phyloP scores from a whole-genome alignment of 1,140 invertebrate genomes.

The Maconellicoccus hirsutus region DNA sequence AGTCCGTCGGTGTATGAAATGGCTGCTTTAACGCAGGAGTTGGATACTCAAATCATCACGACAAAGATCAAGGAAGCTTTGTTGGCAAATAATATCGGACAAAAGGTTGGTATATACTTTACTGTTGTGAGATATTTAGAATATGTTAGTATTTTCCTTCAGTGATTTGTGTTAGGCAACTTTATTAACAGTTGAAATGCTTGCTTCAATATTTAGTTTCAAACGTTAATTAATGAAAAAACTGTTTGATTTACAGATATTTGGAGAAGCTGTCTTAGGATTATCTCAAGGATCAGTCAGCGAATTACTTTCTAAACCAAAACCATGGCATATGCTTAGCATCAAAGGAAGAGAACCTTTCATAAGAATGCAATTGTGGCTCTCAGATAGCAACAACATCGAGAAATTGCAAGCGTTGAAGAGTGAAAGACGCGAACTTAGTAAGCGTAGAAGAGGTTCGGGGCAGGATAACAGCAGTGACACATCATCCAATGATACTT shows the following conservation, averaged over 20 bases:
- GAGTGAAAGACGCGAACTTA: constrained; percentile 78
- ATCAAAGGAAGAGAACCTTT: constrained; percentile 97
- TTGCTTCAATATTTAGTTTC: no score
- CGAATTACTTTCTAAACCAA: constrained; percentile 92
- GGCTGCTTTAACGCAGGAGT: constrained; percentile 87
- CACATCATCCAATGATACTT: constrained; percentile 75
- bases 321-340: constrained; percentile 98
- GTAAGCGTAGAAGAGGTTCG: constrained; percentile 58
- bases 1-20: constrained; percentile 86
- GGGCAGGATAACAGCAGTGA: constrained; percentile 63
- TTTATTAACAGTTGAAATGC: neutral
- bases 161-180: no score
- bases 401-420: constrained; percentile 75
- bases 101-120: constrained; percentile 76
- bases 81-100: constrained; percentile 92
- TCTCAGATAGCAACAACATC: constrained; percentile 87
- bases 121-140: no score
- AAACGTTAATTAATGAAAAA: no score
- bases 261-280: constrained; percentile 91
- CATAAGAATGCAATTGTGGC: constrained; percentile 95
- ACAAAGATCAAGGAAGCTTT: constrained; percentile 95
- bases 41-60: constrained; percentile 92
- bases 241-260: constrained; percentile 50
- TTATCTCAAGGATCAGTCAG: constrained; percentile 94
- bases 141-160: no score